A percentile compares a stretch with the other conserved stretches of the same genome.
Evolutionary conservation across 2,888 invertebrate species (phyloP).

Genomic region (Tenodera sinensis): DNA sequence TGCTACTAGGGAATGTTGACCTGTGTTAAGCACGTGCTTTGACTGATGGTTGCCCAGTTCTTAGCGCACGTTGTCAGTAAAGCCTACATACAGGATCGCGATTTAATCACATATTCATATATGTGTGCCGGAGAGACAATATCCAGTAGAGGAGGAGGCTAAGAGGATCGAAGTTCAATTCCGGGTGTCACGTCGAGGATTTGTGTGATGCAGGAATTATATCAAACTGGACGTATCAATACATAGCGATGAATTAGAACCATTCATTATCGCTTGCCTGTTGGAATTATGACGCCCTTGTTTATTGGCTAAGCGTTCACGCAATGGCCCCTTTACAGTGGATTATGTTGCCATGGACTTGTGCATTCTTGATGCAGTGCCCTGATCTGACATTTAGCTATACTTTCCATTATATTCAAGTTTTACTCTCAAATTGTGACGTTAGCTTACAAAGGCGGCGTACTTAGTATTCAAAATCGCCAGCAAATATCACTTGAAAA

Average conservation of each 20-base stretch:
- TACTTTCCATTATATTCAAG: too few relatives aligned
- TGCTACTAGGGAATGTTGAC: too few relatives aligned
- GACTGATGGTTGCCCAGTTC: too few relatives aligned
- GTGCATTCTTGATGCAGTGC: too few relatives aligned
- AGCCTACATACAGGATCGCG: not conserved
- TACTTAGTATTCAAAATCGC: too few relatives aligned
- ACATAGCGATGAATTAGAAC: not conserved
- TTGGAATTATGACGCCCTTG: not conserved
- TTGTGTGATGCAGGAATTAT: not conserved
- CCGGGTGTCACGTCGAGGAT: not conserved
- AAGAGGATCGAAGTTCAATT: not conserved
- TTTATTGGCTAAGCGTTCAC: not conserved
- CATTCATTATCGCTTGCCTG: not conserved
- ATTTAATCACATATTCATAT: not conserved
- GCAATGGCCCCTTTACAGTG: not conserved
- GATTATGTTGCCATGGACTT: not conserved
- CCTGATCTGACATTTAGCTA: too few relatives aligned
- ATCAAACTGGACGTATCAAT: not conserved
- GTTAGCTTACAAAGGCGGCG: too few relatives aligned
- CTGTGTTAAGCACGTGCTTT: too few relatives aligned
- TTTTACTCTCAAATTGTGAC: too few relatives aligned
- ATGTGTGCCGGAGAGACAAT: not conserved
- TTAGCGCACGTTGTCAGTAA: too few relatives aligned
- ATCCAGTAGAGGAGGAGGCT: not conserved
- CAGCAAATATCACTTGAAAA: too few relatives aligned